These are phyloP conservation scores for Mastigias papua DNA, from an alignment of 30 jellyfish, hydroid and myxozoan species.

Conservation along the genomic window DNA sequence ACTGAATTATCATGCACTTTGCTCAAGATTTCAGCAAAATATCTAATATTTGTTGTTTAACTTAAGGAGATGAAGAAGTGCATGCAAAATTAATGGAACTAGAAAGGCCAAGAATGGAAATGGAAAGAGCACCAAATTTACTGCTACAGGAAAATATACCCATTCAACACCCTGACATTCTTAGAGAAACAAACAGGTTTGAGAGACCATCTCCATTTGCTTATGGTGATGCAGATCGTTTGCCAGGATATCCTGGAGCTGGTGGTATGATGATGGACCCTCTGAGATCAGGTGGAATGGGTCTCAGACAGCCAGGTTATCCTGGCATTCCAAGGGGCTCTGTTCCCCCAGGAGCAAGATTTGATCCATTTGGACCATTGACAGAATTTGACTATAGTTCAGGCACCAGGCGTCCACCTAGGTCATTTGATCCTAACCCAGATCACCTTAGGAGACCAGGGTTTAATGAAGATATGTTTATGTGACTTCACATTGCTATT, in stretches of 20 bases:
- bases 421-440: slow-evolving; percentile 69
- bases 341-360: slow-evolving; percentile 79
- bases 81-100: slow-evolving; percentile 4
- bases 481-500: slow-evolving; percentile 10
- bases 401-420: slow-evolving; percentile 47
- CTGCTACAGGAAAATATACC: slow-evolving; percentile 44
- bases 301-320: slow-evolving; percentile 55
- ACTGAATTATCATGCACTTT: too few relatives aligned
- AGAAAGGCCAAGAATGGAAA: slow-evolving; percentile 41
- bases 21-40: too few relatives aligned
- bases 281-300: slow-evolving; percentile 73
- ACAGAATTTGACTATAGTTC: slow-evolving; percentile 65
- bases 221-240: slow-evolving; percentile 70
- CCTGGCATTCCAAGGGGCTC: slow-evolving; percentile 80
- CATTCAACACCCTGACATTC: neutral
- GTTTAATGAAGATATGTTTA: slow-evolving; percentile 80
- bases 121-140: slow-evolving; percentile 12
- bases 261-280: slow-evolving; percentile 81
- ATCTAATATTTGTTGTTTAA: too few relatives aligned
- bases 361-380: slow-evolving; percentile 77
- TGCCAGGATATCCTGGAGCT: slow-evolving; percentile 68
- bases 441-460: slow-evolving; percentile 76
- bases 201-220: slow-evolving; percentile 72
- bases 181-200: slow-evolving; percentile 9
- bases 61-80: slow-evolving; percentile 42